Conservation (phyloP, 1,140 invertebrate genomes). For the Cyclina sinensis region DNA sequence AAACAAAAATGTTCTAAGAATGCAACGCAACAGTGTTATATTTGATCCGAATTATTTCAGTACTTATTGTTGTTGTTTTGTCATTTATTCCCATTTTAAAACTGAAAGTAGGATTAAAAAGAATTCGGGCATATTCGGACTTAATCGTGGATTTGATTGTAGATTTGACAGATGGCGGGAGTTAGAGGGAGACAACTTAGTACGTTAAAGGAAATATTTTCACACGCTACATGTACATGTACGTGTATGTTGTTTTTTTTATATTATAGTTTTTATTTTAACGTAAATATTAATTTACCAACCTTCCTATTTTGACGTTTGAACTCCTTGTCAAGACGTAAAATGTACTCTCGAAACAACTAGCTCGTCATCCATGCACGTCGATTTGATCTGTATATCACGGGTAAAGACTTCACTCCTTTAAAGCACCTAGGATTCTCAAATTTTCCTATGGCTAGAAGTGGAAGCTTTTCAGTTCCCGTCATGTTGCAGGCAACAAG, state of each 20-base stretch:
- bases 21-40: neutral
- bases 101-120: no score
- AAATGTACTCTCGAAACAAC: slow-evolving; percentile 73
- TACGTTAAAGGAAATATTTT: no score
- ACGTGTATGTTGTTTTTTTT: no score
- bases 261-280: neutral
- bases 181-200: no score
- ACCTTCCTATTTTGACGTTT: neutral
- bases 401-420: slow-evolving; percentile 82
- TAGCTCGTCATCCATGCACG: slow-evolving; percentile 87
- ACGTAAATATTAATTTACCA: neutral
- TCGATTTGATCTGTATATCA: slow-evolving; percentile 85
- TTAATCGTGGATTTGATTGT: no score
- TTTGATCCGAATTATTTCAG: neutral
- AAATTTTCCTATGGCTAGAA: slow-evolving; percentile 71
- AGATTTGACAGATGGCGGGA: no score
- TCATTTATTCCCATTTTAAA: no score
- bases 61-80: neutral
- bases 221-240: no score
- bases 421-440: slow-evolving; percentile 87
- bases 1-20: neutral
- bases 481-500: slow-evolving; percentile 85
- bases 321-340: neutral
- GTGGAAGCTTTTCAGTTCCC: slow-evolving; percentile 69
- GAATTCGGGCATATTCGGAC: no score